These are phyloP conservation scores for Pheosia gnoma DNA, from an alignment of 2,888 invertebrate genomes.

Conservation along the genomic window DNA sequence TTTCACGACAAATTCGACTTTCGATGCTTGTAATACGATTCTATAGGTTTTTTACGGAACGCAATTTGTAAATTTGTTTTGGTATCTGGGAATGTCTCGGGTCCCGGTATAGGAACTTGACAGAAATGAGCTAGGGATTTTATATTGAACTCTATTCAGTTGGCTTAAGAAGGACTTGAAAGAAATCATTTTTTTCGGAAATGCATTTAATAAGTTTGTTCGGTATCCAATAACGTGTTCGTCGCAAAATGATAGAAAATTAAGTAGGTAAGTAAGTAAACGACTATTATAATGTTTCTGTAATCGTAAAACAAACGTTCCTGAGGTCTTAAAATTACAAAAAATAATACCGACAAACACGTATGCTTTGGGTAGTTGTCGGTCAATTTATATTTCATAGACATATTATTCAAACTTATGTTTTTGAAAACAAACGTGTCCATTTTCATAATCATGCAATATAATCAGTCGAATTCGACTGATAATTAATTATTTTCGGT, in stretches of 20 bases:
- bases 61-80: constrained; percentile 11
- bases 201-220: not conserved
- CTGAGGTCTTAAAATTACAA: too few species aligned
- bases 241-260: not conserved
- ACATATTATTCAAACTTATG: too few species aligned
- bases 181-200: not conserved
- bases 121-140: not conserved
- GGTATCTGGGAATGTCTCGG: constrained; percentile 7
- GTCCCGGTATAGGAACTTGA: not conserved
- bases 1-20: constrained; percentile 11
- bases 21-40: not conserved
- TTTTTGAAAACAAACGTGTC: too few species aligned
- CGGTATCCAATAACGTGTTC: constrained; percentile 2
- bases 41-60: not conserved
- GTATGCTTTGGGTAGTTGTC: too few species aligned
- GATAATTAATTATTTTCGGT: too few species aligned
- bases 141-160: constrained; percentile 1
- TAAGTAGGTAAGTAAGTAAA: too few species aligned
- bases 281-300: too few species aligned
- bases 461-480: too few species aligned
- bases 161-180: not conserved
- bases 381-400: too few species aligned
- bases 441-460: too few species aligned
- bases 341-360: too few species aligned
- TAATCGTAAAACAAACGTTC: too few species aligned